Evolutionary conservation across 1,140 invertebrate genomes (phyloP).

Genomic region (Rhyzopertha dominica): DNA sequence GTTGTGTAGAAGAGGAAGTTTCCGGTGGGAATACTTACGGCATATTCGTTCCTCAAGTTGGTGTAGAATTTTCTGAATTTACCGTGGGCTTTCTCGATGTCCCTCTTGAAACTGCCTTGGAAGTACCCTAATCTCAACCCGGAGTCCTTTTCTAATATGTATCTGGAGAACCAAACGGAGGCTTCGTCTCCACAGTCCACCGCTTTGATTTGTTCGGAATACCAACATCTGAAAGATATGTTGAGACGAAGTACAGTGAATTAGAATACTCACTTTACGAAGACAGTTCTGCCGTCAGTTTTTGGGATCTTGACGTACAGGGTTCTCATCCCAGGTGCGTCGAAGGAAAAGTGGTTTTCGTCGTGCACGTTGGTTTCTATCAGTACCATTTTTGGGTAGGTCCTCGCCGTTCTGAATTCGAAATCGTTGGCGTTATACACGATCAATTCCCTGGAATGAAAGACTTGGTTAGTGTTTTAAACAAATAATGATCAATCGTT

Average conservation of each 20-base stretch:
- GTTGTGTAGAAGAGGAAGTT: no score
- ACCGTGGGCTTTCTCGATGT: constrained; percentile 29
- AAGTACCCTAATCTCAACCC: constrained; percentile 57
- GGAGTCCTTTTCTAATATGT: constrained; percentile 50
- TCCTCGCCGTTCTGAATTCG: constrained; percentile 35
- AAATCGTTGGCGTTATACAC: constrained; percentile 36
- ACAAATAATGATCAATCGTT: constrained; percentile 7
- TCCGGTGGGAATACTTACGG: no score
- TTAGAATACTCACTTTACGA: constrained; percentile 23
- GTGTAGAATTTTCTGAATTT: constrained; percentile 29
- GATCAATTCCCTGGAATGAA: constrained; percentile 33
- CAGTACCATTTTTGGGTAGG: constrained; percentile 38
- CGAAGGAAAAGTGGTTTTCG: constrained; percentile 33
- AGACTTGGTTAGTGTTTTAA: constrained; percentile 4
- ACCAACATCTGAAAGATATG: constrained; percentile 14
- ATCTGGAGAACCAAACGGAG: constrained; percentile 57
- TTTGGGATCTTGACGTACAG: constrained; percentile 38
- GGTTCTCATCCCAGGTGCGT: constrained; percentile 39
- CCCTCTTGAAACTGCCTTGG: constrained; percentile 40
- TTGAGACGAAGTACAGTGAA: neutral
- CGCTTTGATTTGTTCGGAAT: constrained; percentile 43
- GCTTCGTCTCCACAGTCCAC: constrained; percentile 59
- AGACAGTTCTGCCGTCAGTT: constrained; percentile 13
- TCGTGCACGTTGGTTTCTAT: constrained; percentile 39
- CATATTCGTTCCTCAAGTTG: constrained; percentile 25